phyloP scores from a whole-genome alignment of 2,113 vertebrate species.

The Progne subis region DNA sequence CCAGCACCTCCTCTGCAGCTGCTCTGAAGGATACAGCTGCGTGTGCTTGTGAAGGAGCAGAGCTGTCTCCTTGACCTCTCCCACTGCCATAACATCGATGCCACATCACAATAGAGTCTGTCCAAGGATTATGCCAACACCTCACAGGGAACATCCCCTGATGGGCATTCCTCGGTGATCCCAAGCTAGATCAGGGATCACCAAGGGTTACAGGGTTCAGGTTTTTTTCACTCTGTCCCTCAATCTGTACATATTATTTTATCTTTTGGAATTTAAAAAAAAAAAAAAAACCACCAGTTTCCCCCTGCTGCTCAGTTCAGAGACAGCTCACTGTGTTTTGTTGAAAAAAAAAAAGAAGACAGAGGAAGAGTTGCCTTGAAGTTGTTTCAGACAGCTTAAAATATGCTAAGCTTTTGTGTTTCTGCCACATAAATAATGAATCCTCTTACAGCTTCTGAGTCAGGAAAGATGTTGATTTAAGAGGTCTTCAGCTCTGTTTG shows the following conservation, averaged over 20 bases:
- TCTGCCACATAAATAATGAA: slow-evolving; percentile 71
- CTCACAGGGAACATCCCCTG: not conserved
- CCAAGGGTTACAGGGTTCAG: no score
- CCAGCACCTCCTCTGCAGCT: not conserved
- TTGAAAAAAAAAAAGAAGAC: not conserved
- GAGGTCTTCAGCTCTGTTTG: slow-evolving; percentile 23
- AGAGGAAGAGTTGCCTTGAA: slow-evolving; percentile 46
- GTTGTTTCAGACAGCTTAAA: slow-evolving; percentile 52
- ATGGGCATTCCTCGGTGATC: not conserved
- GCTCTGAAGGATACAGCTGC: not conserved
- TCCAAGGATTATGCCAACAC: not conserved
- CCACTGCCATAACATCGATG: not conserved
- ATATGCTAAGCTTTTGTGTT: slow-evolving; percentile 66
- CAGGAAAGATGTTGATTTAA: slow-evolving; percentile 54
- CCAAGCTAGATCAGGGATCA: not conserved
- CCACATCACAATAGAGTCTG: rapidly evolving
- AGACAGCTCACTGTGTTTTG: slow-evolving; percentile 16
- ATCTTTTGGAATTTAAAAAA: not conserved
- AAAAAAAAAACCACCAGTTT: not conserved
- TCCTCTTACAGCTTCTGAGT: slow-evolving; percentile 54
- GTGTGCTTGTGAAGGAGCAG: not conserved
- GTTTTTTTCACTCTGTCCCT: not conserved
- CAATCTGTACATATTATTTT: not conserved
- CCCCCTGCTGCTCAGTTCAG: not conserved
- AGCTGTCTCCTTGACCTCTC: not conserved